Evolutionary conservation across 2,113 vertebrate species (phyloP), one percentile per base, ranked within the genome.

Genomic region (Columba janthina): DNA sequence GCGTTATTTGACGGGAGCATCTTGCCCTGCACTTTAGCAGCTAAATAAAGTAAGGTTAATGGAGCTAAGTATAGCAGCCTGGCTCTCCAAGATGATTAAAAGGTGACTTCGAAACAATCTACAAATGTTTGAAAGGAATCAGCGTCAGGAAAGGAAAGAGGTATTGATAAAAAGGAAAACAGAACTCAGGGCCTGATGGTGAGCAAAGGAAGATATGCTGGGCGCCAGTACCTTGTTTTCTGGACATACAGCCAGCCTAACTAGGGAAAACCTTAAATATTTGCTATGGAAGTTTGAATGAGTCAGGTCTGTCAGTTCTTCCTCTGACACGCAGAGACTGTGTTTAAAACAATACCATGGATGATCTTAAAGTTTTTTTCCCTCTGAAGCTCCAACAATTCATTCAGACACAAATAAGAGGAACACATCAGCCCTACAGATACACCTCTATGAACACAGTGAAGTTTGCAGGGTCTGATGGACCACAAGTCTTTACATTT

Each of bases 41-140:
- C 85, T 96, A 93, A 93, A 89, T 74, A 92, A 88, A 90, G 69
- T 46, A 42, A 85, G 92, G 58, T 92, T 70, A 93, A 73, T 66
- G 32, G 26, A 95, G 76, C 54, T 90, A 96, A 95, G 78, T 73
- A 70, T 75, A 44, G 0, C 56, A 20, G 34, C 57, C 79, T 72
- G 57, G 15, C 62, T 78, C 48, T 50, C 11, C 69, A 71, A 79
- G 76, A 44, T 93, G 73, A 91, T 97, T 94, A 84, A 93, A 82
- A 94, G 44, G 76, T 86, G 85, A 60, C 53, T 89, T 79, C 73
- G 70, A 94, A 97, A 79, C 22, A 65, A 51, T 50, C 31, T 84
- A 15, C 15, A 48, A 51, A 31, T 44, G 26, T 67, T 73, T 74
- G 26, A 82, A 85, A 67, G 66, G 36, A 60, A 86, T 54, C 32